Evolutionary conservation across 2,113 vertebrate genomes (phyloP).

Genomic region (Felis chaus): DNA sequence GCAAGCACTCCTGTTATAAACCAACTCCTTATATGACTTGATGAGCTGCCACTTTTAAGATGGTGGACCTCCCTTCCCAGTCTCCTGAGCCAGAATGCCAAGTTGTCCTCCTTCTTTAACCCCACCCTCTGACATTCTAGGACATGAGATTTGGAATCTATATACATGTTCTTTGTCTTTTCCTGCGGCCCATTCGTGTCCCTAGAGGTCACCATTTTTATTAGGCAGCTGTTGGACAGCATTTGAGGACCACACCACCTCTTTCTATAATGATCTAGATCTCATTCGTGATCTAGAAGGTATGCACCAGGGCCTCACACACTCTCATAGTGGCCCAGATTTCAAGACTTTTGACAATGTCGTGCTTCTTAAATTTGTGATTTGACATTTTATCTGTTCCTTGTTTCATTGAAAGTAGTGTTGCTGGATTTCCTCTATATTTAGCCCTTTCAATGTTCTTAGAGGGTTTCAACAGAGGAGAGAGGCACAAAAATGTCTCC

Average conservation of each 20-base stretch:
- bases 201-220: neutral
- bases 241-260: neutral
- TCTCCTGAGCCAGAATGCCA: neutral
- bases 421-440: neutral
- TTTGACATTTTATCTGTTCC: neutral
- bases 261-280: neutral
- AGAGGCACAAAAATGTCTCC: neutral
- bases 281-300: neutral
- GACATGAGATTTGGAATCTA: neutral
- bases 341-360: neutral
- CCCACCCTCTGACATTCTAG: neutral
- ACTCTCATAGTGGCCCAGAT: neutral
- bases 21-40: neutral
- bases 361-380: neutral
- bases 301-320: accelerated
- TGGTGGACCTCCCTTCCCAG: accelerated
- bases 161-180: neutral
- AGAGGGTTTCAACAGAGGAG: neutral
- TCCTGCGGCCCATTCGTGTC: neutral
- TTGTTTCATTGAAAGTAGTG: neutral
- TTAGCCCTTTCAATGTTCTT: neutral
- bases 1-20: neutral
- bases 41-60: neutral
- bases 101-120: neutral
- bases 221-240: neutral